Conservation (phyloP, 1,140 invertebrate species). For the Drosophila sturtevanti region DNA sequence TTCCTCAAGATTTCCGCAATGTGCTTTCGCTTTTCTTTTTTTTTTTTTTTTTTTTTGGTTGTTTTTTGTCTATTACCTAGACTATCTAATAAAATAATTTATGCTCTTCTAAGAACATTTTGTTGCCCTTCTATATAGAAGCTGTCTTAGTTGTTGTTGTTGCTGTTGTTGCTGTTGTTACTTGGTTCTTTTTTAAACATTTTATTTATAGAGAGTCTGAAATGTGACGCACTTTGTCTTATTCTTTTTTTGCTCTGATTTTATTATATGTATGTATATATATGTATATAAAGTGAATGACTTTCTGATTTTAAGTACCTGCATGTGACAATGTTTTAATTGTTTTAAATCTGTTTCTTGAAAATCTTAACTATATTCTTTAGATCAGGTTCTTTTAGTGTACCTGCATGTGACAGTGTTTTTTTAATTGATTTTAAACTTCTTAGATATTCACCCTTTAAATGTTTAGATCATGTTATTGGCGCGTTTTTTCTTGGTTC, state of each 20-base stretch:
- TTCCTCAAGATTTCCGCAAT: conserved; percentile 44
- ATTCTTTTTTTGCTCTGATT: conserved; percentile 15
- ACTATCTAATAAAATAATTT: conserved; percentile 59
- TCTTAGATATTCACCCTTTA: neutral
- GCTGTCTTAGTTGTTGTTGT: conserved; percentile 1
- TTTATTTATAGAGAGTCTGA: conserved; percentile 53
- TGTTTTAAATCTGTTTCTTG: conserved; percentile 11
- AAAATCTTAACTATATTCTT: neutral
- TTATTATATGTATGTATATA: conserved; percentile 8
- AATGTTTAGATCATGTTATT: conserved; percentile 35
- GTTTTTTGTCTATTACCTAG: neutral
- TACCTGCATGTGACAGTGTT: neutral
- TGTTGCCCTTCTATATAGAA: conserved; percentile 42
- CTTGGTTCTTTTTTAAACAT: conserved; percentile 40
- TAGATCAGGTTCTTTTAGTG: neutral
- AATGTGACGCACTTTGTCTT: conserved; percentile 62
- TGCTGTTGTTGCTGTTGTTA: too few relatives aligned
- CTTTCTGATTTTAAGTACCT: conserved; percentile 51
- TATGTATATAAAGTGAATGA: conserved; percentile 37
- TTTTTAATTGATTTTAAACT: neutral
- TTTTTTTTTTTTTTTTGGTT: neutral
- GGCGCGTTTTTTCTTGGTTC: conserved; percentile 31
- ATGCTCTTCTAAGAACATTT: conserved; percentile 55
- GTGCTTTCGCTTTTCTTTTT: neutral
- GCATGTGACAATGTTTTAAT: conserved; percentile 54